Conservation (phyloP, 2,888 invertebrate genomes). For the Microctonus brassicae region DNA sequence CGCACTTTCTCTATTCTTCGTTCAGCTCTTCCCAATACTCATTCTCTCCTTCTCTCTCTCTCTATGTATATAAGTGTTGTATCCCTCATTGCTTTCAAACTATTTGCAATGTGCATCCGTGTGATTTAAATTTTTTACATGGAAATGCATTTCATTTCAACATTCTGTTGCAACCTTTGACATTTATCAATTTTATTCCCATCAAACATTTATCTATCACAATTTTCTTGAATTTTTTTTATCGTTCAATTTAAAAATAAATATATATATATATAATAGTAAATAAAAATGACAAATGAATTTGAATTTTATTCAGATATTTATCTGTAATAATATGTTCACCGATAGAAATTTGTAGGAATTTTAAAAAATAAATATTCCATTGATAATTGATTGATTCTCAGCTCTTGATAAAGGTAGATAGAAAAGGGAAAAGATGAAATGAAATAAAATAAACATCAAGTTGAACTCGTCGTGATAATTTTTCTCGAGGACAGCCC, state of each 20-base stretch:
- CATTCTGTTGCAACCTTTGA: conserved; percentile 16
- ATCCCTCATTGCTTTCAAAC: conserved; percentile 18
- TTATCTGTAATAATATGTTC: too few relatives aligned
- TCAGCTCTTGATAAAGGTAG: too few relatives aligned
- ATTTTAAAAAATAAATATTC: too few relatives aligned
- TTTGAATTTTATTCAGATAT: too few relatives aligned
- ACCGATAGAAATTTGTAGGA: too few relatives aligned
- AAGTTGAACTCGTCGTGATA: conserved; percentile 33
- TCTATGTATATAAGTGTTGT: neutral
- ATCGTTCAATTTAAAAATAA: neutral
- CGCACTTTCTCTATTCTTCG: neutral
- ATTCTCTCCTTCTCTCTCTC: conserved; percentile 1
- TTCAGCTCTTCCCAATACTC: too few relatives aligned
- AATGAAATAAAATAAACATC: conserved; percentile 35
- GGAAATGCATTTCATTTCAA: conserved; percentile 31
- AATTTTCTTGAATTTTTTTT: neutral
- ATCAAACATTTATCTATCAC: too few relatives aligned
- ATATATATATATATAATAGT: too few relatives aligned
- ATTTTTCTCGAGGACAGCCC: conserved; percentile 23
- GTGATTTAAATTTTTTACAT: conserved; percentile 22
- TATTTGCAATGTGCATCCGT: conserved; percentile 30
- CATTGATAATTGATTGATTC: too few relatives aligned
- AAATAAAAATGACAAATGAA: too few relatives aligned
- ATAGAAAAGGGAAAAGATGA: conserved; percentile 32
- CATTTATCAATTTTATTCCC: neutral